These are phyloP conservation scores for Mechanitis messenoides DNA, from an alignment of 2,888 invertebrate genomes.

Conservation along the genomic window DNA sequence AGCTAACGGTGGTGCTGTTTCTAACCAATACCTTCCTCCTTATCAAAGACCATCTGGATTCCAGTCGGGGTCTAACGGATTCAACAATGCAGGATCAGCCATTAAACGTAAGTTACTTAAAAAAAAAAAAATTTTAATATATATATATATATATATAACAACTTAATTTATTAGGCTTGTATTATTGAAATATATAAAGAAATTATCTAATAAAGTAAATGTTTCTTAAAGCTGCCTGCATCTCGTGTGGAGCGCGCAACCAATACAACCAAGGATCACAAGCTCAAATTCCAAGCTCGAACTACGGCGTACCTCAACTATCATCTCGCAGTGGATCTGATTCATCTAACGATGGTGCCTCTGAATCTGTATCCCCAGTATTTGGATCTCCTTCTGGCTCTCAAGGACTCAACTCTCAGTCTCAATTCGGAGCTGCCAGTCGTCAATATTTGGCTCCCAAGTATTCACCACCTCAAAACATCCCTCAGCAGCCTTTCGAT, in stretches of 20 bases:
- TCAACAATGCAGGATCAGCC: conserved; percentile 24
- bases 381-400: conserved; percentile 22
- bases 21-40: conserved; percentile 66
- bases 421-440: conserved; percentile 44
- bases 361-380: too few relatives aligned
- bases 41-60: conserved; percentile 46
- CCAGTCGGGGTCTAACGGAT: conserved; percentile 24
- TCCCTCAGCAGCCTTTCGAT: conserved; percentile 61
- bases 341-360: conserved; percentile 12
- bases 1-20: conserved; percentile 47
- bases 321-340: conserved; percentile 18
- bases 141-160: too few relatives aligned
- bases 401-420: conserved; percentile 22
- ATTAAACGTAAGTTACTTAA: conserved; percentile 30
- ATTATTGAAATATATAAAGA: too few relatives aligned
- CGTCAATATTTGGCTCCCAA: conserved; percentile 61
- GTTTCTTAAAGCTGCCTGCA: conserved; percentile 25
- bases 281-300: conserved; percentile 34
- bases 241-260: conserved; percentile 27
- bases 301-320: conserved; percentile 36
- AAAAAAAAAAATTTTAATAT: too few relatives aligned
- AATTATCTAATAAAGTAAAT: too few relatives aligned
- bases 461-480: conserved; percentile 42
- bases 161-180: too few relatives aligned
- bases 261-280: conserved; percentile 29